Conservation (phyloP, 2,888 invertebrate genomes). For the Clanis bilineata region DNA sequence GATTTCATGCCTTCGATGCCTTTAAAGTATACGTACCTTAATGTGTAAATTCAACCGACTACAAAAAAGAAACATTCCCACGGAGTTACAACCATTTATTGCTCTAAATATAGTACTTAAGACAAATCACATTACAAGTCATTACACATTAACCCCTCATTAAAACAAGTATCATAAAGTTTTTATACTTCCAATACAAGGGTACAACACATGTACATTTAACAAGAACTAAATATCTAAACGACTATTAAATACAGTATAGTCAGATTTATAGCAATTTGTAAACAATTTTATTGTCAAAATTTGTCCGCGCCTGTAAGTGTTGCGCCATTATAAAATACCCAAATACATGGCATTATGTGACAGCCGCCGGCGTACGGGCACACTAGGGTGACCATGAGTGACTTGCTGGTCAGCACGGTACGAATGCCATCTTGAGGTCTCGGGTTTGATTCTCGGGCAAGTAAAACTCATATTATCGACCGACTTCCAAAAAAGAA, state of each 20-base stretch:
- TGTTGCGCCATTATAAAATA: constrained; percentile 38
- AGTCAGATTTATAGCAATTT: constrained; percentile 28
- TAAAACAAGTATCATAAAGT: background rate
- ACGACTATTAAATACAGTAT: constrained; percentile 16
- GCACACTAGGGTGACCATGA: constrained; percentile 20
- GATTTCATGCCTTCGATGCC: no score
- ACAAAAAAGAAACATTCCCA: background rate
- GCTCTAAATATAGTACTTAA: background rate
- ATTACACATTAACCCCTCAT: background rate
- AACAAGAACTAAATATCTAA: constrained; percentile 8
- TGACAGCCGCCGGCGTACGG: constrained; percentile 44
- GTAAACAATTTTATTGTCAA: constrained; percentile 49
- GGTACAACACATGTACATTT: background rate
- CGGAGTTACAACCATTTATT: background rate
- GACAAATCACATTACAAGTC: background rate
- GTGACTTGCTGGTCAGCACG: no score
- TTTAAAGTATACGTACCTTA: no score
- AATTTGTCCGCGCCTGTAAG: constrained; percentile 46
- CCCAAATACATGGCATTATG: constrained; percentile 41
- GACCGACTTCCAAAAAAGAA: no score
- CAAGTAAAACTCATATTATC: no score
- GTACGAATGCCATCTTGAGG: no score
- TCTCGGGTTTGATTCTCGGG: no score
- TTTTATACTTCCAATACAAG: background rate
- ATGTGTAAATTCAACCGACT: no score